These are phyloP conservation scores for Podarcis lilfordi DNA, from an alignment of 2,797 vertebrate genomes.

Conservation along the genomic window DNA sequence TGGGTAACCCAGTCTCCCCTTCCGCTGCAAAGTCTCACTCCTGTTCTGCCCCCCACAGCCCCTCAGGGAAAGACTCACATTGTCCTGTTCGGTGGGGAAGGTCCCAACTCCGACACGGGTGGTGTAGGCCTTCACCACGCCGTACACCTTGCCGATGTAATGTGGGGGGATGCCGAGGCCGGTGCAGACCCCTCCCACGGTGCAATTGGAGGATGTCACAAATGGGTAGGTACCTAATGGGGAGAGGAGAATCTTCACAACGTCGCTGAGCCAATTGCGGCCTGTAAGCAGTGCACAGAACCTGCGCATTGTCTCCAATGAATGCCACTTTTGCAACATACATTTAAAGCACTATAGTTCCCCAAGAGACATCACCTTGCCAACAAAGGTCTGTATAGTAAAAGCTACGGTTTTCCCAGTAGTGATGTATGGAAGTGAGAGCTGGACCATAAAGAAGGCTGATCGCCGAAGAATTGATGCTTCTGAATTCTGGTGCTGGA, in stretches of 20 bases:
- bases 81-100: slow-evolving; percentile 85
- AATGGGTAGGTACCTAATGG: slow-evolving; percentile 84
- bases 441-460: no score
- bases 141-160: slow-evolving; percentile 83
- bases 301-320: neutral
- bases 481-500: no score
- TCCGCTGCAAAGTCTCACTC: neutral
- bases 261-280: fast-evolving
- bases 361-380: no score
- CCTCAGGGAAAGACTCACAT: slow-evolving; percentile 54
- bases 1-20: neutral
- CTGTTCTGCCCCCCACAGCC: no score
- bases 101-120: slow-evolving; percentile 85
- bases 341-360: no score
- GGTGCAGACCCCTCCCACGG: slow-evolving; percentile 84
- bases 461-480: no score
- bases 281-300: neutral
- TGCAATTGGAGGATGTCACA: slow-evolving; percentile 87
- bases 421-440: no score
- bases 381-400: no score
- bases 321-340: no score
- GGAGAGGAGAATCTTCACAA: neutral
- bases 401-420: no score
- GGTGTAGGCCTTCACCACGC: slow-evolving; percentile 86
- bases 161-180: slow-evolving; percentile 84